Base-by-base conservation (phyloP, 2,888 invertebrate species). In the Plagiodera versicolora region DNA sequence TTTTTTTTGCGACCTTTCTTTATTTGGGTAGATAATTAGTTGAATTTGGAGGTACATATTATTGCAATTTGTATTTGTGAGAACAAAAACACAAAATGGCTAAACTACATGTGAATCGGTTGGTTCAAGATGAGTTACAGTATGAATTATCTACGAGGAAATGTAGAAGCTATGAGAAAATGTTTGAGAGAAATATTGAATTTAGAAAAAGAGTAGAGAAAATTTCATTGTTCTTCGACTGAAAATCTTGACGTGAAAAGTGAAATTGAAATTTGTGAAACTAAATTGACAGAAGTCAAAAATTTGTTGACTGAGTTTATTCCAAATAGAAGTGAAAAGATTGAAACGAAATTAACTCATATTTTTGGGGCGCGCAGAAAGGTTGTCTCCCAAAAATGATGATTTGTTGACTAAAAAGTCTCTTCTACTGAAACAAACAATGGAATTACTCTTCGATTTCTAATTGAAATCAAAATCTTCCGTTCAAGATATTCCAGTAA, bases 191-290 rank as follows among this genome's bases (percentile, higher is more conserved):
- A 17, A 28, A 28, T 47, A 47, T 5, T 32, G 11, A 32, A 47
- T 53, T 20, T 54, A 51, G 46, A 61, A 60, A 64, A 32, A 44
- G 16, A 55, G 53, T 58, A 47, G 55, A 64, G 17, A 17, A n/a
- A 2, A 1, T 2, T 56, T 6, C 28, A 56, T 14, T 2, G 14
- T n/a, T 11, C 1, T 46, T n/a, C n/a, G n/a, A n/a, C n/a, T n/a
- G 49, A 14, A 56, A 24, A 2, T 18, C 30, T 32, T 17, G 48
- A 48, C 16, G 4, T 1, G 8, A n/a, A 56, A 11, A 4, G 1
- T 2, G 48, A 56, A 11, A 16, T 32, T 10, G 17, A 4, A 14
- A 56, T 24, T 28, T 56, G 49, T n/a, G 49, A 49, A 18, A 8
- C 6, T 1, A 47, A 55, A 55, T 8, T 55, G 1, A n/a, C 1